Evolutionary conservation across 2,888 invertebrate genomes (phyloP).

Genomic region (Cheiracanthium punctorium): DNA sequence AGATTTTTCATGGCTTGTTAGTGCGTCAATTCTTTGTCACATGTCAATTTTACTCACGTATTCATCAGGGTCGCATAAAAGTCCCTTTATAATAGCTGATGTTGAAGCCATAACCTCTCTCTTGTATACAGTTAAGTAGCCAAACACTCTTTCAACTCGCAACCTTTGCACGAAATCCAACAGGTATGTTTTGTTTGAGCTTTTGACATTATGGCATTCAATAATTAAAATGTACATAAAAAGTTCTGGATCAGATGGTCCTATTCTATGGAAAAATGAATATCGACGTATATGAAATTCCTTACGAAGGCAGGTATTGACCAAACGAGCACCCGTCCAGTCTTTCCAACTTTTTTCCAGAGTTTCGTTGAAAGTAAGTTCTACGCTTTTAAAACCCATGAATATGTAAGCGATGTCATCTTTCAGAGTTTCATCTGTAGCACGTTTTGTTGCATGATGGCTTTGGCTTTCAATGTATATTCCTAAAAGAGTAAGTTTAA

Average conservation of each 20-base stretch:
- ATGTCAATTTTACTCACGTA: slow-evolving; percentile 47
- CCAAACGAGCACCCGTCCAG: slow-evolving; percentile 58
- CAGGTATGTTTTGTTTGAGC: slow-evolving; percentile 29
- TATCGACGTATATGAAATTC: slow-evolving; percentile 45
- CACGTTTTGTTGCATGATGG: not conserved
- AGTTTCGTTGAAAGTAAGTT: slow-evolving; percentile 28
- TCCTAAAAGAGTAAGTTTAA: slow-evolving; percentile 31
- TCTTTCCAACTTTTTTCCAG: slow-evolving; percentile 51
- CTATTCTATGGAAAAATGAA: slow-evolving; percentile 50
- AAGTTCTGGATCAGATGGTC: slow-evolving; percentile 38
- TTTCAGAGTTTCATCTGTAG: slow-evolving; percentile 17
- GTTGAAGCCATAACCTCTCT: slow-evolving; percentile 32
- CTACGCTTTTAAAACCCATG: slow-evolving; percentile 54
- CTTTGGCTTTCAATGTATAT: slow-evolving; percentile 51
- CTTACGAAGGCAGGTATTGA: slow-evolving; percentile 31
- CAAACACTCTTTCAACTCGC: slow-evolving; percentile 57
- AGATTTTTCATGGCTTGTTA: no score
- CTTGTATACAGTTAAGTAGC: slow-evolving; percentile 48
- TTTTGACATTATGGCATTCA: slow-evolving; percentile 39
- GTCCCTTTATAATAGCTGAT: slow-evolving; percentile 50
- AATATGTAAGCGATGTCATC: slow-evolving; percentile 45
- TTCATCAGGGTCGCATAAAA: slow-evolving; percentile 40
- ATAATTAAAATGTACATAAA: slow-evolving; percentile 49
- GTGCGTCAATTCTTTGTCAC: no score
- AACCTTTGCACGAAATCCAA: slow-evolving; percentile 53